Base-by-base conservation (phyloP, 2,888 invertebrate species). In the Chironomus riparius region DNA sequence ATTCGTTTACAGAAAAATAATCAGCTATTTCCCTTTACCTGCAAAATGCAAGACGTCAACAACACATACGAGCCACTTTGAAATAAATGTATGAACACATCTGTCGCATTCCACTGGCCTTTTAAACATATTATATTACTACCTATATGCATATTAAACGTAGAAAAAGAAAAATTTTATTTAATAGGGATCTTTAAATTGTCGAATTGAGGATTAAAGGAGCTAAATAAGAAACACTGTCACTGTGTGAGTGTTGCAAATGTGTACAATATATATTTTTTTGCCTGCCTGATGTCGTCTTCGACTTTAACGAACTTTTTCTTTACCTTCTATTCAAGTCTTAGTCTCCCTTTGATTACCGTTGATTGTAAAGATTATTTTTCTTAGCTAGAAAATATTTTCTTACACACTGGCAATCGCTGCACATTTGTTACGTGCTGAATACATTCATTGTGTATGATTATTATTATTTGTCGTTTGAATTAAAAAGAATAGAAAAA, bases 261-360 rank as follows among this genome's bases (percentile, higher is more conserved):
- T 73, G 50, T 47, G 65, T 68, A 48, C 65, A 74, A 65, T n/a
- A 68, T 65, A 21, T 47, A n/a, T 24, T 47, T 74, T 74, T 68
- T 74, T 74, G 68, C 68, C 18, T 56, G 56, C 68, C 38, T 68
- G 62, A 18, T 65, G 18, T 18, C 50, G 56, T 72, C 28, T 72
- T 68, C 74, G 74, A 74, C 62, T 74, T 74, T 74, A 74, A 74
- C 74, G 74, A 74, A 74, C 74, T 74, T 74, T 68, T 74, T 38
- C 5, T 38, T 38, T 10, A 1, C 2, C 2, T 38, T 38, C 38
- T 38, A 38, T 38, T 47, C 47, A 22, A 13, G n/a, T 28, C 18
- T 50, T 74, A 62, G 68, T 68, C 74, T 68, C 62, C 72, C 74
- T 62, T 71, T 74, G 74, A 68, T 74, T 74, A 74, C 68, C 74